phyloP scores from a whole-genome alignment of 2,888 invertebrate genomes.

The Nomada ferruginata region DNA sequence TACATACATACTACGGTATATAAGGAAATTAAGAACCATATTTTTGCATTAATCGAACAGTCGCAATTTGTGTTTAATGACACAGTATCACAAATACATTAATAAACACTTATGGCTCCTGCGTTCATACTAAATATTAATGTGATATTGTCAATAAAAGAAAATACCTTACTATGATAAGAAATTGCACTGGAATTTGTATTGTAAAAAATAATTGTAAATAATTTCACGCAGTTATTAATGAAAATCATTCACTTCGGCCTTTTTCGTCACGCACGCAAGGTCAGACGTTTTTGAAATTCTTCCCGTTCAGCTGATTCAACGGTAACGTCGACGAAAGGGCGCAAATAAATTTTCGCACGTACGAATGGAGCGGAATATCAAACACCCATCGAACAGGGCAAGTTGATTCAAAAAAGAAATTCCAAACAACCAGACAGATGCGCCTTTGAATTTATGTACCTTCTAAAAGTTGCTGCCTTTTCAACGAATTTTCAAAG shows the following conservation, averaged over 20 bases:
- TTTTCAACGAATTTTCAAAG: slow-evolving; percentile 21
- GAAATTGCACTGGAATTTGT: no score
- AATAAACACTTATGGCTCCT: no score
- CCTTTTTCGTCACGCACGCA: background rate
- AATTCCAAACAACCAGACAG: slow-evolving; percentile 23
- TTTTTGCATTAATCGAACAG: no score
- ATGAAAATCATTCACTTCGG: background rate
- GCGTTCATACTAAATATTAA: no score
- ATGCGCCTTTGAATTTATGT: slow-evolving; percentile 37
- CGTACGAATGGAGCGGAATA: slow-evolving; percentile 16
- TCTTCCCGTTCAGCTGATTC: slow-evolving; percentile 3
- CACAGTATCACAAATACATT: no score
- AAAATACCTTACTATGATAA: no score
- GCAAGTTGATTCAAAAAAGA: slow-evolving; percentile 19
- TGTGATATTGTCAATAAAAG: no score
- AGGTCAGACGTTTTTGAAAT: background rate
- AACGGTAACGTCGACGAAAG: slow-evolving; percentile 8
- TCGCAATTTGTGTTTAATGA: no score
- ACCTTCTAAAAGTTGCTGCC: slow-evolving; percentile 13
- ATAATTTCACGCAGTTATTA: background rate
- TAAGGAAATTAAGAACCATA: no score
- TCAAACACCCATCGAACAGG: slow-evolving; percentile 7
- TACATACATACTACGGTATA: no score
- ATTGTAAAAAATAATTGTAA: no score
- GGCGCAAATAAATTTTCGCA: slow-evolving; percentile 29